Evolutionary conservation across 2,113 vertebrate species (phyloP).

Genomic region (Lepisosteus osseus): DNA sequence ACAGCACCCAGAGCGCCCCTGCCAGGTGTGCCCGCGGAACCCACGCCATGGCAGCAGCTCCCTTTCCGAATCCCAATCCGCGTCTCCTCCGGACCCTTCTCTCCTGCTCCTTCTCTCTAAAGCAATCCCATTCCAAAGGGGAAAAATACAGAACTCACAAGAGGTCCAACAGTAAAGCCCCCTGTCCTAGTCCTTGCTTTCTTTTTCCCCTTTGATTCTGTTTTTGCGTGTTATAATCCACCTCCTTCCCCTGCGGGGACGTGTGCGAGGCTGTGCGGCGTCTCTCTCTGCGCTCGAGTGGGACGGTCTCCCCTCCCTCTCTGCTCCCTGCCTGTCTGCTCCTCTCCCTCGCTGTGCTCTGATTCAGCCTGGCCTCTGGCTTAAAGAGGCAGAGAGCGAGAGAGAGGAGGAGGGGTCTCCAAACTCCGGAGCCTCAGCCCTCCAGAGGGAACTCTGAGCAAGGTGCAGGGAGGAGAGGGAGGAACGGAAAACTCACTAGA

Average conservation of each 20-base stretch:
- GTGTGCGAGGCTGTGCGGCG: not conserved
- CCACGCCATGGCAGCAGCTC: conserved; percentile 48
- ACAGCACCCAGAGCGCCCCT: conserved; percentile 50
- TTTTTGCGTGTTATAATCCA: conserved; percentile 30
- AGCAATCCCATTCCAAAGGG: conserved; percentile 42
- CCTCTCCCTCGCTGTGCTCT: conserved; percentile 10
- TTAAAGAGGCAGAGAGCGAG: conserved; percentile 33
- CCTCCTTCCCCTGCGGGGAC: conserved; percentile 37
- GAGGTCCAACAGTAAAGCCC: not conserved
- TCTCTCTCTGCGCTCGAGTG: not conserved
- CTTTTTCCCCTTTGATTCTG: conserved; percentile 15
- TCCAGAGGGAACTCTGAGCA: conserved; percentile 50
- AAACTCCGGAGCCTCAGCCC: conserved; percentile 46
- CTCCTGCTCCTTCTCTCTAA: conserved; percentile 15
- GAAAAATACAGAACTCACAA: not conserved
- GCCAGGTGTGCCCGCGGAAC: conserved; percentile 55
- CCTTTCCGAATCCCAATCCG: not conserved
- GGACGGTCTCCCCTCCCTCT: not conserved
- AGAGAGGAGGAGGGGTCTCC: conserved; percentile 35
- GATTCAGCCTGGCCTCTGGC: conserved; percentile 42
- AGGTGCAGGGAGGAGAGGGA: conserved; percentile 54
- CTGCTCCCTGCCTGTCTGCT: conserved; percentile 19
- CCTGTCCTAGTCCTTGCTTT: not conserved
- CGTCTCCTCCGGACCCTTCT: conserved; percentile 18
- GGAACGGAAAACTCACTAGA: not conserved